phyloP scores from a whole-genome alignment of 1,140 invertebrate genomes.

The Drosophila mayri region DNA sequence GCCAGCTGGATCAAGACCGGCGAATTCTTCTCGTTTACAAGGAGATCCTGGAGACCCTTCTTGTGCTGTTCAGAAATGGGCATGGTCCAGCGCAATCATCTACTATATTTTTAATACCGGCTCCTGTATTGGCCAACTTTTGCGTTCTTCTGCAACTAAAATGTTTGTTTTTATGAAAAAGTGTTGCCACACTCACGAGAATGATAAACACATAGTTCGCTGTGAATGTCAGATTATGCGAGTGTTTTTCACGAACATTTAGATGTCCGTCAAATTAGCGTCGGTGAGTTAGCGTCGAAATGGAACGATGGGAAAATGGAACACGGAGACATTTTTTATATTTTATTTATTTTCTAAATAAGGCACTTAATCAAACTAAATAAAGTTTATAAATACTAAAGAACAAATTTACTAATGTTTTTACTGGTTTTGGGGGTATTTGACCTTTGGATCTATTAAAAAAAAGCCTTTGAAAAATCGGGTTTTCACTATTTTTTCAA shows the following conservation, averaged over 20 bases:
- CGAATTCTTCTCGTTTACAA: slow-evolving; percentile 53
- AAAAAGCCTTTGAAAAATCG: too few species aligned
- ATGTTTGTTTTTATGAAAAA: not conserved
- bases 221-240: not conserved
- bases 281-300: too few species aligned
- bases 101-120: not conserved
- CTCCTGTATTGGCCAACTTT: not conserved
- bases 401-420: too few species aligned
- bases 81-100: slow-evolving; percentile 36
- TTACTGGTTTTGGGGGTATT: too few species aligned
- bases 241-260: not conserved
- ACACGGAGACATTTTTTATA: too few species aligned
- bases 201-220: not conserved
- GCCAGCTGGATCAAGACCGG: slow-evolving; percentile 60
- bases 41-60: slow-evolving; percentile 56
- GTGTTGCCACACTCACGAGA: not conserved
- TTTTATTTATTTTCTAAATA: too few species aligned
- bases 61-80: slow-evolving; percentile 49
- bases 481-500: too few species aligned
- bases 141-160: not conserved
- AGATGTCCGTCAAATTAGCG: too few species aligned
- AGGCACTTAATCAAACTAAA: too few species aligned
- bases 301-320: too few species aligned
- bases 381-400: too few species aligned
- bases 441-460: too few species aligned